phyloP scores from a whole-genome alignment of 2,888 invertebrate species.

The Syrista parreyssii region DNA sequence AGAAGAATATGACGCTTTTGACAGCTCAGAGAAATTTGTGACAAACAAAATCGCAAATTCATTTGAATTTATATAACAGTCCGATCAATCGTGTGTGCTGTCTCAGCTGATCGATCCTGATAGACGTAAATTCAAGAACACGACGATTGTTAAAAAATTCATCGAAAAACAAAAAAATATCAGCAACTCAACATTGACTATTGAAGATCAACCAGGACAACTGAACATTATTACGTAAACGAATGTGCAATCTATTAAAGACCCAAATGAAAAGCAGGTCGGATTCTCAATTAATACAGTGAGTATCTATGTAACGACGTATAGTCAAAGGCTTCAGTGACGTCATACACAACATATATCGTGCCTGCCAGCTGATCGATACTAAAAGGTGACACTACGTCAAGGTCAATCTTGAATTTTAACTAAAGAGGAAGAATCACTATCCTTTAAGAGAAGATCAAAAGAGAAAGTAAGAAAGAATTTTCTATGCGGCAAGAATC shows the following conservation, averaged over 20 bases:
- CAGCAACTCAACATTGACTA: not conserved
- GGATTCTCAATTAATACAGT: not conserved
- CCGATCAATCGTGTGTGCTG: not conserved
- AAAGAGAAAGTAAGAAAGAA: slow-evolving; percentile 14
- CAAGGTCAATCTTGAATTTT: not conserved
- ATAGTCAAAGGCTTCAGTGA: not conserved
- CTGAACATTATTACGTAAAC: not conserved
- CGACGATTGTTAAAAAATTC: not conserved
- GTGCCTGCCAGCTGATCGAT: slow-evolving; percentile 11
- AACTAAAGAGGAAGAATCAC: not conserved
- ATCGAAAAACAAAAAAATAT: not conserved
- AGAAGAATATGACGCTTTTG: not conserved
- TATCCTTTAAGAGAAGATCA: not conserved
- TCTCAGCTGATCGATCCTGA: not conserved
- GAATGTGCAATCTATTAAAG: not conserved
- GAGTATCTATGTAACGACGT: not conserved
- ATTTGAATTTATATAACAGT: not conserved
- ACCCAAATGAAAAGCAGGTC: not conserved
- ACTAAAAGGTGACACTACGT: slow-evolving; percentile 1
- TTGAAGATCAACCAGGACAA: not conserved
- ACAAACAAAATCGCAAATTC: no score
- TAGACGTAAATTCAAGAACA: not conserved
- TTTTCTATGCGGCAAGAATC: slow-evolving; percentile 62
- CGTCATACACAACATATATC: not conserved
- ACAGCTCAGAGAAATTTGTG: not conserved